Evolutionary conservation across 2,888 invertebrate genomes (phyloP), one percentile per base, ranked within the genome.

Genomic region (Hecatera dysodea): DNA sequence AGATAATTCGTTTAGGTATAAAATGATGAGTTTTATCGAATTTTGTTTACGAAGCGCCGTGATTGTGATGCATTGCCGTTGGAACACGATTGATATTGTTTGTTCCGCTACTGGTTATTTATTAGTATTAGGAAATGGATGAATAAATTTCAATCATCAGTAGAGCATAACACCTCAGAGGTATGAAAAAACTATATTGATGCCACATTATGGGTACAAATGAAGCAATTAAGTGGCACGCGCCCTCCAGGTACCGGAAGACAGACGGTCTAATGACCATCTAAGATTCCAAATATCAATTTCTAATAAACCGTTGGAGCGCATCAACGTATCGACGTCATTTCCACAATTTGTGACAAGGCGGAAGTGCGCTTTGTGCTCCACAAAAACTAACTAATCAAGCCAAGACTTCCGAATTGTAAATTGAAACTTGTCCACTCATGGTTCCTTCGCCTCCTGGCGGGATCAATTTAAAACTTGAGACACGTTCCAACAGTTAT

Each of bases 211-310:
- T 91, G 86, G 89, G 83, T 87, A 90, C 93, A 94, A 96, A 96
- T 95, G 94, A 96, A 96, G 95, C 93, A 95, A 95, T 95, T 95
- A 95, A 85, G 87, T 87, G 86, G 90, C 94, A 94, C 95, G 94
- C 94, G 93, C 92, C 94, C 92, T 90, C 59, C 24, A 70, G 82
- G 80, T 83, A 92, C 94, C 93, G 95, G 95, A 95, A 93, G 95
- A 94, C 95, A 94, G 91, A 91, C 93, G 94, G 89, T 93, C 92
- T 95, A 95, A 95, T 95, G 90, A 91, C 90, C 91, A 87, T 91
- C 93, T 93, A 90, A 95, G 95, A 94, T 92, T 91, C 93, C 93
- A 92, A 94, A 95, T 95, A 95, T 95, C 95, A 95, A 95, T 96
- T 96, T 95, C 95, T 89, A 89, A 90, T 89, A 90, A 92, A 87